Evolutionary conservation across 2,113 vertebrate species (phyloP).

Genomic region (Notarius quadriscutis): DNA sequence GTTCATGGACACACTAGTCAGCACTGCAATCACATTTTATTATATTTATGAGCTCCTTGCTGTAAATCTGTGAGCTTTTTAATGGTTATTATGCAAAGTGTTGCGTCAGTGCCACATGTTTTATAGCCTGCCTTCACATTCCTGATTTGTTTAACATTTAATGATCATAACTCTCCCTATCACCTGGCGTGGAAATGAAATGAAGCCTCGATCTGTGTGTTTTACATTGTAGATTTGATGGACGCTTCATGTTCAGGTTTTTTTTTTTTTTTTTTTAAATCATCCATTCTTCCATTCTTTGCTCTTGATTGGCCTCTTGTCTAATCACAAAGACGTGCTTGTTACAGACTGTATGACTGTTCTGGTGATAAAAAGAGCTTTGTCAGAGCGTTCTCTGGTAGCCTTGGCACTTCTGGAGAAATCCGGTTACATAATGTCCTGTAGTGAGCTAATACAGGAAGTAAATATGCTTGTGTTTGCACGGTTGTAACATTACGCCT

Average conservation of each 20-base stretch:
- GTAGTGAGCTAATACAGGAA: slow-evolving; percentile 36
- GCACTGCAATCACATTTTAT: neutral
- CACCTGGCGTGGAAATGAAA: neutral
- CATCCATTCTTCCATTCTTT: neutral
- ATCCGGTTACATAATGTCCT: slow-evolving; percentile 40
- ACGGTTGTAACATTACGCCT: neutral
- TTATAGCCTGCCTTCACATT: neutral
- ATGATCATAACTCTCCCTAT: neutral
- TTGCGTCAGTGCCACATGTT: neutral
- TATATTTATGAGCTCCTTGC: neutral
- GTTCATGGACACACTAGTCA: neutral
- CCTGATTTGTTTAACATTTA: neutral
- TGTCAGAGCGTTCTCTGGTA: slow-evolving; percentile 31
- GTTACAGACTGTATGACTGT: slow-evolving; percentile 22
- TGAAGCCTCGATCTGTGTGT: neutral
- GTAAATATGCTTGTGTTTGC: slow-evolving; percentile 18
- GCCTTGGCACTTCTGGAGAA: slow-evolving; percentile 7
- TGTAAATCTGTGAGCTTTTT: slow-evolving; percentile 12
- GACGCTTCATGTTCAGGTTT: neutral
- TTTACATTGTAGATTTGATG: slow-evolving; percentile 3
- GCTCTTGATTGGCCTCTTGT: slow-evolving; percentile 38
- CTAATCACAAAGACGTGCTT: slow-evolving; percentile 46
- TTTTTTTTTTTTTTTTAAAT: neutral
- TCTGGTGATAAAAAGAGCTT: slow-evolving; percentile 38
- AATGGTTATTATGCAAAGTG: neutral